Evolutionary conservation across 2,888 invertebrate species (phyloP).

Genomic region (Lepidocyrtinus sp.): DNA sequence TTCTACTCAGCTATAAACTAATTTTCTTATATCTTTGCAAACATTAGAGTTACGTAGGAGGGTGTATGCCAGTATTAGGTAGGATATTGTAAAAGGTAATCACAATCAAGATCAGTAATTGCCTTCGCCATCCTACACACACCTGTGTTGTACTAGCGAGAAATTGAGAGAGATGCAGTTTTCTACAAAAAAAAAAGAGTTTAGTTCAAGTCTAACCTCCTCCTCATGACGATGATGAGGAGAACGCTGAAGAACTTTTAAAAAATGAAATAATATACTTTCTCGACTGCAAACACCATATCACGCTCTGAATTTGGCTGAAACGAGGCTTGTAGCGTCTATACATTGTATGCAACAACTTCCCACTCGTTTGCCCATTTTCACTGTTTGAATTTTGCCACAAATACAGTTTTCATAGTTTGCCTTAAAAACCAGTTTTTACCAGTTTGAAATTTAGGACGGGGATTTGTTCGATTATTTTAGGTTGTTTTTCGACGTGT

Average conservation of each 20-base stretch:
- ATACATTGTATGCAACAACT: background rate
- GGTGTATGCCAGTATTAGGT: background rate
- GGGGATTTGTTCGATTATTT: too few species aligned
- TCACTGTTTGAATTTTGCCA: background rate
- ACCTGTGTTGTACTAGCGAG: conserved; percentile 3
- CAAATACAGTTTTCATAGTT: background rate
- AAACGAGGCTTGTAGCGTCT: background rate
- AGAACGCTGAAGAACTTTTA: background rate
- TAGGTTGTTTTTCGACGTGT: too few species aligned
- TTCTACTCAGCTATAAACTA: conserved; percentile 1
- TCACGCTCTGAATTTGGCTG: conserved; percentile 1
- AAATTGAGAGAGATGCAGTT: conserved; percentile 14
- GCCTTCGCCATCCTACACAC: conserved; percentile 4
- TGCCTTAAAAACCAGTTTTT: background rate
- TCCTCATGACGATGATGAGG: background rate
- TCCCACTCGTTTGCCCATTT: background rate
- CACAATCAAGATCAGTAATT: background rate
- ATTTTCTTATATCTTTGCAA: conserved; percentile 6
- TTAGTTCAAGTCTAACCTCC: conserved; percentile 18
- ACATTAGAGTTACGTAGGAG: conserved; percentile 2
- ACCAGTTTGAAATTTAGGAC: background rate
- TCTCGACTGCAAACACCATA: background rate
- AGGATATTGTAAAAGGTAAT: conserved; percentile 2
- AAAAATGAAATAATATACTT: conserved; percentile 2
- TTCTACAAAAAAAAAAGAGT: background rate